A percentile compares a stretch with the other conserved stretches of the same genome.
Conservation (phyloP, 1,140 invertebrate species). For the Zaprionus ghesquierei region DNA sequence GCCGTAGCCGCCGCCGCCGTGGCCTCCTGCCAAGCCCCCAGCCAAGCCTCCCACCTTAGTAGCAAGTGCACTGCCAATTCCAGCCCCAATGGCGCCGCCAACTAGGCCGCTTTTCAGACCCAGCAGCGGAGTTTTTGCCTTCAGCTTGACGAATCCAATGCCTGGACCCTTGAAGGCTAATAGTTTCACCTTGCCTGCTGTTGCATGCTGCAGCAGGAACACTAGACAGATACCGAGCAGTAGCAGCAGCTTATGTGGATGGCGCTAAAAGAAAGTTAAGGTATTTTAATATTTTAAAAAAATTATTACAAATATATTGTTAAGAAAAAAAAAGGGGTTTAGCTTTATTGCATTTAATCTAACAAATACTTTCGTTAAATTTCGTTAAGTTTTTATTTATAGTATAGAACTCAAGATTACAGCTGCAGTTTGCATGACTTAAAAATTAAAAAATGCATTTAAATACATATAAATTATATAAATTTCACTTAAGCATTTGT, state of each 20-base stretch:
- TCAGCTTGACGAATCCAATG: conserved; percentile 58
- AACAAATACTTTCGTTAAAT: too few species aligned
- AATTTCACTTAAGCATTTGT: too few species aligned
- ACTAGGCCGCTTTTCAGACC: conserved; percentile 59
- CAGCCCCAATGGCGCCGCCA: conserved; percentile 30
- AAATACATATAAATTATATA: too few species aligned
- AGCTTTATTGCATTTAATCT: too few species aligned
- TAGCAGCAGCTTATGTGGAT: conserved; percentile 6
- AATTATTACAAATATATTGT: too few species aligned
- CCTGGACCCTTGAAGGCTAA: conserved; percentile 69
- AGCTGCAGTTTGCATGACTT: too few species aligned
- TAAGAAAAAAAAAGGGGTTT: too few species aligned
- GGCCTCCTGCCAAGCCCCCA: background rate
- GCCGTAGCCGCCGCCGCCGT: background rate
- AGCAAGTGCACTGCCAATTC: conserved; percentile 1
- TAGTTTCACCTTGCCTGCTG: conserved; percentile 59
- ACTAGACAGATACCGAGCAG: conserved; percentile 41
- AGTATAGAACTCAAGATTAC: too few species aligned
- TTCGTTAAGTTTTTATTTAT: too few species aligned
- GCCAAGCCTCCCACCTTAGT: background rate
- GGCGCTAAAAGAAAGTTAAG: conserved; percentile 16
- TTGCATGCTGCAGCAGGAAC: conserved; percentile 17
- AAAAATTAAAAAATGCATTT: too few species aligned
- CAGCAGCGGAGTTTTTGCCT: conserved; percentile 56
- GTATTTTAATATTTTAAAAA: too few species aligned